These are phyloP conservation scores for Heterotilapia buettikoferi DNA, from an alignment of 2,113 vertebrate species.

Conservation along the genomic window DNA sequence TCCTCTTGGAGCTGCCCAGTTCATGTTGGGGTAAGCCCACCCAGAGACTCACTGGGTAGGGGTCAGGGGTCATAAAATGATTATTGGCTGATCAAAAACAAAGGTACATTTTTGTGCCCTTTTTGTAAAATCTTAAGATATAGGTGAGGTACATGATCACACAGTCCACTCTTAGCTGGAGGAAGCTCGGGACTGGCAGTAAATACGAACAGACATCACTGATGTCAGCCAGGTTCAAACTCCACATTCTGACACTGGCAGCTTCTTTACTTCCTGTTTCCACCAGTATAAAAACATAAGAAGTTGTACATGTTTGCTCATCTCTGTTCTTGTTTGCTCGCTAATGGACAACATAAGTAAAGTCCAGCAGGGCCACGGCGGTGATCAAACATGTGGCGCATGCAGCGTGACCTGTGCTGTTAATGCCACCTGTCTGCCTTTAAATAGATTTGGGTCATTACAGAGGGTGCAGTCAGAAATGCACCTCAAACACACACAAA, in stretches of 20 bases:
- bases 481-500: not conserved
- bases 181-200: not conserved
- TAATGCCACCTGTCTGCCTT: not conserved
- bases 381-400: not conserved
- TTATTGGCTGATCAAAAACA: not conserved
- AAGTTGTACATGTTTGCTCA: not conserved
- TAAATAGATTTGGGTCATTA: not conserved
- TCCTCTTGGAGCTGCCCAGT: not conserved
- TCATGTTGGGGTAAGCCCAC: not conserved
- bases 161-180: not conserved
- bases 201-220: not conserved
- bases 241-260: not conserved
- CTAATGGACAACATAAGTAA: not conserved
- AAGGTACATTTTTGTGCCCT: not conserved
- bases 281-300: not conserved
- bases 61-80: not conserved
- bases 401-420: not conserved
- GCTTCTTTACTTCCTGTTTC: not conserved
- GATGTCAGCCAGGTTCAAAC: not conserved
- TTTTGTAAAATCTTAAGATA: not conserved
- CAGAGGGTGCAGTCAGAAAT: not conserved
- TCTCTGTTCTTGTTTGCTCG: not conserved
- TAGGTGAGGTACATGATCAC: not conserved
- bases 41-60: not conserved
- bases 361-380: not conserved